Percentiles rank a stretch among this genome's conserved stretches.
Evolutionary conservation across 1,140 invertebrate species (phyloP).

Genomic region (Listronotus bonariensis): DNA sequence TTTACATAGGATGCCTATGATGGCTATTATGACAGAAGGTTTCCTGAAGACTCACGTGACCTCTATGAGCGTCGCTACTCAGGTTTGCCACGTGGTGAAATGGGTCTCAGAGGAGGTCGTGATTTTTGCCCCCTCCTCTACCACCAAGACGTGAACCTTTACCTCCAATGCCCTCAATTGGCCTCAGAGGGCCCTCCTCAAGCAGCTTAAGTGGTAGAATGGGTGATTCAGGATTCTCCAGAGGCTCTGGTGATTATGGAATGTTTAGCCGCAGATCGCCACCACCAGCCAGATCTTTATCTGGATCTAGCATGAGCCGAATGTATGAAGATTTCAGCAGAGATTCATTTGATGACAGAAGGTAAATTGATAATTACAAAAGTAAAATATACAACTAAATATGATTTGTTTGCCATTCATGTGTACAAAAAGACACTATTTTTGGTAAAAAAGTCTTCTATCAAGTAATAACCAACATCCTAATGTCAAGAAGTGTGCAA

Average conservation of each 20-base stretch:
- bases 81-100: constrained; percentile 65
- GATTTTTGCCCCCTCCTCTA: constrained; percentile 67
- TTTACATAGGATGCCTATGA: constrained; percentile 73
- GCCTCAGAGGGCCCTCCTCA: constrained; percentile 60
- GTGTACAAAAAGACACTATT: too few species aligned
- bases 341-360: constrained; percentile 82
- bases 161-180: constrained; percentile 68
- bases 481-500: too few species aligned
- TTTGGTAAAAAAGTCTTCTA: too few species aligned
- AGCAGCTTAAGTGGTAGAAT: constrained; percentile 58
- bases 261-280: constrained; percentile 83
- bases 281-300: constrained; percentile 55
- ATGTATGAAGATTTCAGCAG: constrained; percentile 85
- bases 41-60: constrained; percentile 72
- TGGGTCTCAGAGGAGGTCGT: constrained; percentile 64
- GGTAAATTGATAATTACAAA: constrained; percentile 57
- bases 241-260: constrained; percentile 70
- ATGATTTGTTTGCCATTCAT: too few species aligned
- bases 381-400: too few species aligned
- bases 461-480: too few species aligned
- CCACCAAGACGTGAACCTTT: constrained; percentile 68
- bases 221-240: constrained; percentile 55
- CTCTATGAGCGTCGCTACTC: constrained; percentile 79
- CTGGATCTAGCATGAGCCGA: constrained; percentile 59
- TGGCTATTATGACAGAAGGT: constrained; percentile 77